Percentiles rank a stretch among this genome's conserved stretches.
Evolutionary conservation across 1,140 invertebrate species (phyloP).

Genomic region (Musca vetustissima): DNA sequence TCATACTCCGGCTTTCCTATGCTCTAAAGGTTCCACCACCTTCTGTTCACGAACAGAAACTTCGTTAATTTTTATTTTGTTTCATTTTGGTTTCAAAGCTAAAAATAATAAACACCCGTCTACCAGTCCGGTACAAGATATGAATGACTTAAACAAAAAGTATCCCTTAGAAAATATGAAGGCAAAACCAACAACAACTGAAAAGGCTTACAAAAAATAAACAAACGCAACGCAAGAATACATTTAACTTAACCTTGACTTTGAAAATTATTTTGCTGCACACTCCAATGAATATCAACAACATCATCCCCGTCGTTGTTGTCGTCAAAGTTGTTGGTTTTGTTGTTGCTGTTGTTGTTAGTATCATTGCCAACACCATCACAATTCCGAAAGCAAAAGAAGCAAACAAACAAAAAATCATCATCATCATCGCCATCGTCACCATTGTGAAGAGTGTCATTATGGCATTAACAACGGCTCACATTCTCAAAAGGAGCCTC

Average conservation of each 20-base stretch:
- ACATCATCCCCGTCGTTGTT: not conserved
- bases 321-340: not conserved
- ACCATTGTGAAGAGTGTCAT: not conserved
- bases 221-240: conserved; percentile 15
- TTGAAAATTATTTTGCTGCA: conserved; percentile 18
- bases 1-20: conserved; percentile 5
- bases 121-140: no score
- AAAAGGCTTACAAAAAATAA: conserved; percentile 18
- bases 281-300: not conserved
- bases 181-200: not conserved
- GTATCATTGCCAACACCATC: no score
- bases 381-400: no score
- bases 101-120: conserved; percentile 7
- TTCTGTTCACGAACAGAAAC: not conserved
- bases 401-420: no score
- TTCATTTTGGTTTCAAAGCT: conserved; percentile 2
- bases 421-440: not conserved
- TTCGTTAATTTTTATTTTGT: not conserved
- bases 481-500: no score
- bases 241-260: conserved; percentile 23
- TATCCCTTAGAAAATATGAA: not conserved
- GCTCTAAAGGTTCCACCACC: not conserved
- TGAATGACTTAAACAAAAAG: no score
- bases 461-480: no score
- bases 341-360: no score